These are phyloP conservation scores for Plotosus lineatus DNA, from an alignment of 2,113 vertebrate genomes.

Conservation along the genomic window DNA sequence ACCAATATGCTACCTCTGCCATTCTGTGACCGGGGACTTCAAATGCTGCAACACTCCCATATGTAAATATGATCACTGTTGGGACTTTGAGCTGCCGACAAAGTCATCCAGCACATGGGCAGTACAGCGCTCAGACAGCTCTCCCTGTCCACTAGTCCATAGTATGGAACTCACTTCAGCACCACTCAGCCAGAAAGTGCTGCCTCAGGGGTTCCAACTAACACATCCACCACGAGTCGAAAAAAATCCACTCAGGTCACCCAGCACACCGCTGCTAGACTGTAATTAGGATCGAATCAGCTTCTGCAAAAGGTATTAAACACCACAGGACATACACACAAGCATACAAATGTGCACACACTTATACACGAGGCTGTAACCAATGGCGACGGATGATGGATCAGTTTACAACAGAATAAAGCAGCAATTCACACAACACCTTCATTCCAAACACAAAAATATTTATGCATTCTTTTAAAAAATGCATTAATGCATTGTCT, in stretches of 20 bases:
- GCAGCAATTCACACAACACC: conserved; percentile 14
- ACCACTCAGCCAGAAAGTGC: conserved; percentile 38
- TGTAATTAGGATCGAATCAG: conserved; percentile 39
- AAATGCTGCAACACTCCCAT: conserved; percentile 46
- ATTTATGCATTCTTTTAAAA: background rate
- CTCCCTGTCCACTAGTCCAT: conserved; percentile 18
- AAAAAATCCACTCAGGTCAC: conserved; percentile 39
- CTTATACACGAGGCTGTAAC: conserved; percentile 25
- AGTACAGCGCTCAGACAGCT: conserved; percentile 25
- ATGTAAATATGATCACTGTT: conserved; percentile 36
- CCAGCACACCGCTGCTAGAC: background rate
- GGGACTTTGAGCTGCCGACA: conserved; percentile 32
- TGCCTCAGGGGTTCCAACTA: conserved; percentile 39
- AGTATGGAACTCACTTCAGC: conserved; percentile 34
- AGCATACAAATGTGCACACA: conserved; percentile 12
- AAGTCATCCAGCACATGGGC: conserved; percentile 44
- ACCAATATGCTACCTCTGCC: conserved; percentile 69
- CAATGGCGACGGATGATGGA: conserved; percentile 38
- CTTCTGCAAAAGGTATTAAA: conserved; percentile 28
- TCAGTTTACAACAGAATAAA: conserved; percentile 34
- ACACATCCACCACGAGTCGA: conserved; percentile 28
- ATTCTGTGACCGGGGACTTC: conserved; percentile 56
- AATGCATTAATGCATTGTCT: background rate
- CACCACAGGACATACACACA: conserved; percentile 41
- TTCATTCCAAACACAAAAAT: conserved; percentile 22